Evolutionary conservation across 64 coral and sea anemone genomes (phyloP), one percentile per base, ranked within the genome.

Genomic region (Actinia tenebrosa): DNA sequence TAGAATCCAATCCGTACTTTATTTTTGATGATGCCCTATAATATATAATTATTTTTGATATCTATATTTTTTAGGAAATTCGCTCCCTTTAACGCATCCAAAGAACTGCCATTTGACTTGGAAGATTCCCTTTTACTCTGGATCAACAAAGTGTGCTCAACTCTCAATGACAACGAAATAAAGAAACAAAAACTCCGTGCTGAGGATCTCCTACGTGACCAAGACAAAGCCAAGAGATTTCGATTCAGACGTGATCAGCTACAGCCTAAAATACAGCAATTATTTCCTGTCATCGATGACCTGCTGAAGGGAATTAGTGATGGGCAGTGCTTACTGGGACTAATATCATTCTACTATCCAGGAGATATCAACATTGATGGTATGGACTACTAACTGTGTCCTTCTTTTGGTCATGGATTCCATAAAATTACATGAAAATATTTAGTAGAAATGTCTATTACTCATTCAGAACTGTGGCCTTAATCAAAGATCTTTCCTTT

Each of bases 31-130:
- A 50, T 50, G 7, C 7, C 3, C 7, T 50, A 5, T 50, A 55
- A 55, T 58, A 55, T 58, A 58, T 58, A 58, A 66, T 66, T 18
- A 9, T 66, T 66, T 66, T 69, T 69, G n/a, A 8, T 42, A 53
- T 77, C 77, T 23, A 59, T 25, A 55, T 82, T 45, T 60, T 45
- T 17, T 78, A 99, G 97, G 81, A 95, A 89, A 56, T 91, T 99
- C 58, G 92, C 97, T 37, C 84, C 93, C 90, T 99, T 99, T 60
- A 95, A 95, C 86, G 90, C 97, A 45, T 99, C 97, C 58, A 87
- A 89, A 88, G 97, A 99, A 71, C 93, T 99, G 2, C 97, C 97
- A 0, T 99, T 99, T 91, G 97, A 99, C 71, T 54, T 99, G 30
- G 97, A 99, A 54, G 97, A 99, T 72, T 88, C 97, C 10, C 71